phyloP scores from a whole-genome alignment of 2,888 invertebrate species.

The Melanchra persicariae region DNA sequence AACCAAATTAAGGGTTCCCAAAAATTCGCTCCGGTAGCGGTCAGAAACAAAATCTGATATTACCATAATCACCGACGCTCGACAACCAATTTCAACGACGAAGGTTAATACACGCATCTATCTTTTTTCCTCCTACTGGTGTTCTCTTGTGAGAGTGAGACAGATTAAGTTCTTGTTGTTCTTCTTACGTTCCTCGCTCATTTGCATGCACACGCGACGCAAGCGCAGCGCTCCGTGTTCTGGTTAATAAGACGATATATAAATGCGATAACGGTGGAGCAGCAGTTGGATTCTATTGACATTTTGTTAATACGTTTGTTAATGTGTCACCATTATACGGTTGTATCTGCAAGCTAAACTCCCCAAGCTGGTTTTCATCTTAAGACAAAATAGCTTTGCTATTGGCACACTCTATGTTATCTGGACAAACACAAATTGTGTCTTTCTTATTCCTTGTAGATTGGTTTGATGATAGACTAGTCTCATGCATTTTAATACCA shows the following conservation, averaged over 20 bases:
- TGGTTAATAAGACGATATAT: constrained; percentile 80
- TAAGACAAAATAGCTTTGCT: too few relatives aligned
- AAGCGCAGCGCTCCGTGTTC: constrained; percentile 71
- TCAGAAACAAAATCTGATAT: constrained; percentile 69
- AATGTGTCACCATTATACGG: constrained; percentile 48
- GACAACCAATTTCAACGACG: constrained; percentile 39
- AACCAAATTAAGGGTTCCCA: constrained; percentile 61
- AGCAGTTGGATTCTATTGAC: constrained; percentile 69
- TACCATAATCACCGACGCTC: constrained; percentile 64
- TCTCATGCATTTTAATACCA: neutral
- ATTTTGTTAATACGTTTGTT: constrained; percentile 65
- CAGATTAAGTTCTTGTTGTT: constrained; percentile 53
- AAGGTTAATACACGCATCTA: constrained; percentile 38
- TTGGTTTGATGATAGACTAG: neutral
- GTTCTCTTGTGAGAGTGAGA: constrained; percentile 62
- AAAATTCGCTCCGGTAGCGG: constrained; percentile 67
- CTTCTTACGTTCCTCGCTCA: constrained; percentile 64
- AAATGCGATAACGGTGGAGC: constrained; percentile 75
- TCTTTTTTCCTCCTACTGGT: constrained; percentile 57
- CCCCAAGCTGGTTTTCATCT: neutral
- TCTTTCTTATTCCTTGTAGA: neutral
- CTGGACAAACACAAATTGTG: neutral
- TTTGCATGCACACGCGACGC: constrained; percentile 77
- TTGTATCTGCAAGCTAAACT: constrained; percentile 13
- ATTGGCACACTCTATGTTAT: constrained; percentile 5